Conservation (phyloP, 2,888 invertebrate species). For the Pristionchus mayeri region DNA sequence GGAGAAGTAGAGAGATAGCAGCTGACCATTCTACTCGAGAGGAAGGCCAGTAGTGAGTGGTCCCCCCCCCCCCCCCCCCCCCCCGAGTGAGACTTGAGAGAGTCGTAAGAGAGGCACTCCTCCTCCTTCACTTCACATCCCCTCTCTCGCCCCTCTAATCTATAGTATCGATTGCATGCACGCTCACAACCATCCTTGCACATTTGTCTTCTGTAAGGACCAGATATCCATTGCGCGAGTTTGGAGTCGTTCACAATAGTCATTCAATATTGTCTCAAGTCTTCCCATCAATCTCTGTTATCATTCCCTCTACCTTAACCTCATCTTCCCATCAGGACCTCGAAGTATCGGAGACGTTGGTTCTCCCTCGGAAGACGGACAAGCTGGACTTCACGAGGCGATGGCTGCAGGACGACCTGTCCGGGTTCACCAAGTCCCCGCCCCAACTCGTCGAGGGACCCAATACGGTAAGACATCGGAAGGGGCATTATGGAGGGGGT, state of each 20-base stretch:
- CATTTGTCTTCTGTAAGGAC: too few relatives aligned
- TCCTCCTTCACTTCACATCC: background rate
- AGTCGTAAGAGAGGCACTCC: constrained; percentile 30
- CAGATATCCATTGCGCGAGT: too few relatives aligned
- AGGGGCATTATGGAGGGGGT: background rate
- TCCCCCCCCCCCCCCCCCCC: background rate
- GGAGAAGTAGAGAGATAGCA: background rate
- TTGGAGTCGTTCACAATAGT: too few relatives aligned
- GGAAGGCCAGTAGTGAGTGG: background rate
- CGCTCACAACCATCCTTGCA: too few relatives aligned
- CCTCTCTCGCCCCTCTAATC: background rate
- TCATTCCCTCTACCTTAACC: background rate
- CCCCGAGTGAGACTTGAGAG: constrained; percentile 20
- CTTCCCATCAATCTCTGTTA: background rate
- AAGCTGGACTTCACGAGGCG: constrained; percentile 75
- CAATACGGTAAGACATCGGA: constrained; percentile 51
- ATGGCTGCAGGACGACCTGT: constrained; percentile 72
- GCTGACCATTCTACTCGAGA: constrained; percentile 16
- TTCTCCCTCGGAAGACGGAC: constrained; percentile 70
- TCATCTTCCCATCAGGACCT: constrained; percentile 52
- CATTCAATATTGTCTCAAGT: too few relatives aligned
- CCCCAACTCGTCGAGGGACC: constrained; percentile 59
- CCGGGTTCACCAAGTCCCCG: constrained; percentile 60
- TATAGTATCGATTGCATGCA: background rate
- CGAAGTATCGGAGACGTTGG: constrained; percentile 72